Evolutionary conservation across 2,113 vertebrate species (phyloP).

Genomic region (Burhinus bistriatus): DNA sequence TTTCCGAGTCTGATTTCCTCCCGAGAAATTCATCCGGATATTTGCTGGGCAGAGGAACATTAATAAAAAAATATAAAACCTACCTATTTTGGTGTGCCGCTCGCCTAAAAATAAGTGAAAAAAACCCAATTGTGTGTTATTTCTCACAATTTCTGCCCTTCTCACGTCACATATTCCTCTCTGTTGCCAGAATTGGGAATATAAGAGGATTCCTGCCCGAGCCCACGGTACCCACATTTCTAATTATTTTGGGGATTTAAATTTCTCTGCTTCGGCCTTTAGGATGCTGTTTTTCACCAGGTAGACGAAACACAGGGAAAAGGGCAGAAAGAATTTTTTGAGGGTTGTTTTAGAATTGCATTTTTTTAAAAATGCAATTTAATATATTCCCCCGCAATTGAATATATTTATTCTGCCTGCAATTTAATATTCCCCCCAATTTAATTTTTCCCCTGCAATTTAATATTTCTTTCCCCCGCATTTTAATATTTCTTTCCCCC

Average conservation of each 20-base stretch:
- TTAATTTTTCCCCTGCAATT: too few relatives aligned
- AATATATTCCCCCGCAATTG: too few relatives aligned
- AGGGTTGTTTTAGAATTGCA: neutral
- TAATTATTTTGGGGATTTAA: neutral
- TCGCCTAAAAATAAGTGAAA: neutral
- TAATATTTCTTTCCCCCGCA: too few relatives aligned
- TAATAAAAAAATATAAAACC: neutral
- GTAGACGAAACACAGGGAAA: neutral
- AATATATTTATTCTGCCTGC: too few relatives aligned
- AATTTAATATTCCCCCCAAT: too few relatives aligned
- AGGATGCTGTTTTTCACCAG: neutral
- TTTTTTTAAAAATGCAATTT: neutral
- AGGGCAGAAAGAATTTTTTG: too few relatives aligned
- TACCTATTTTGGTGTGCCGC: neutral
- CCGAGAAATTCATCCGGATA: fast-evolving
- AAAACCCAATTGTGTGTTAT: fast-evolving
- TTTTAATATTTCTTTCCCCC: too few relatives aligned
- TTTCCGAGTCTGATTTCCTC: neutral
- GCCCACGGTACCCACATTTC: too few relatives aligned
- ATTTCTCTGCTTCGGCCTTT: neutral
- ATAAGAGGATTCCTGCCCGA: neutral
- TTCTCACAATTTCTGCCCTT: neutral
- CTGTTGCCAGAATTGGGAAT: fast-evolving
- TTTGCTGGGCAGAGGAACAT: fast-evolving
- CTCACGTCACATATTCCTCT: fast-evolving